Evolutionary conservation across 1,140 invertebrate genomes (phyloP).

Genomic region (Tetramorium alpestre): DNA sequence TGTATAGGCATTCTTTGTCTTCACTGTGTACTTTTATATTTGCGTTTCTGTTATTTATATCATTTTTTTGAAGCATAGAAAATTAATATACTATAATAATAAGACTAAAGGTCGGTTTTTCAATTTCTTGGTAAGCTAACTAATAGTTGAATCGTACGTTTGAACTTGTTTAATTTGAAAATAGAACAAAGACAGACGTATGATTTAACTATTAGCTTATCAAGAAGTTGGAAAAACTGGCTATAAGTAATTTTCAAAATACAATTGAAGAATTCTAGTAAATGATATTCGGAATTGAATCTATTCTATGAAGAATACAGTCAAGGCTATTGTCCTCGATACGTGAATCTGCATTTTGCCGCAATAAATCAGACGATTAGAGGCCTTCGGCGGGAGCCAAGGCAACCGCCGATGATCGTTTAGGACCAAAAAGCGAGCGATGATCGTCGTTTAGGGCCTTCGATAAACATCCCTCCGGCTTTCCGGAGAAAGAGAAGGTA

Average conservation of each 20-base stretch:
- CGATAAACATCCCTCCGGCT: background rate
- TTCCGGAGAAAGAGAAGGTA: background rate
- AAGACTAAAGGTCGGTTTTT: too few species aligned
- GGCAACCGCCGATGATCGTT: background rate
- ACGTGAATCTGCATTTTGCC: background rate
- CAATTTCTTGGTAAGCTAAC: too few species aligned
- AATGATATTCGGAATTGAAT: background rate
- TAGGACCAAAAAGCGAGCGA: background rate
- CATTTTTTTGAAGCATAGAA: background rate
- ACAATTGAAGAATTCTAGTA: background rate
- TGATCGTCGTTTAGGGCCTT: constrained; percentile 12
- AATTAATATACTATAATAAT: background rate
- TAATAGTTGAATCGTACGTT: too few species aligned
- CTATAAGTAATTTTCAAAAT: background rate
- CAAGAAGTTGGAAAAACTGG: too few species aligned
- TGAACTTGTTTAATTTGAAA: too few species aligned
- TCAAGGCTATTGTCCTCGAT: background rate
- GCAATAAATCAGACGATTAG: background rate
- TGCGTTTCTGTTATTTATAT: background rate
- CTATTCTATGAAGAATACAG: background rate
- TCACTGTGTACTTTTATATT: background rate
- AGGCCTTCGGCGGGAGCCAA: background rate
- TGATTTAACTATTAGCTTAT: too few species aligned
- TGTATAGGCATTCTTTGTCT: background rate
- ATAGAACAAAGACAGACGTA: too few species aligned